phyloP scores from a whole-genome alignment of 2,113 vertebrate species.

The Eubucco bourcierii region DNA sequence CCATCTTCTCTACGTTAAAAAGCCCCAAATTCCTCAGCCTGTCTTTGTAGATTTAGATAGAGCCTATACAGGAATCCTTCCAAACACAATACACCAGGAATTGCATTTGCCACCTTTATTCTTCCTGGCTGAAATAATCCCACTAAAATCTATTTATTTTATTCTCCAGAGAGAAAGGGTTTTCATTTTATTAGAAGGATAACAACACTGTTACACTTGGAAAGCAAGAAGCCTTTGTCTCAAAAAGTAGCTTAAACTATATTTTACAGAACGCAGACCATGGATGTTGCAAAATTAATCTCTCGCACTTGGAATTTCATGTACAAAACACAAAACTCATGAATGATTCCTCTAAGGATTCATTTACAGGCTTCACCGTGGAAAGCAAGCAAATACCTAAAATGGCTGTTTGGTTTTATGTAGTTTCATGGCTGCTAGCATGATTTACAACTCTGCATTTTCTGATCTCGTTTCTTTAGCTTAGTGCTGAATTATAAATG shows the following conservation, averaged over 20 bases:
- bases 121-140: not conserved
- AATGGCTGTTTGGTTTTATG: not conserved
- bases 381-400: not conserved
- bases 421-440: not conserved
- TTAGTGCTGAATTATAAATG: conserved; percentile 60
- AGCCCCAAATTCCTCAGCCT: too few species aligned
- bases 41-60: not conserved
- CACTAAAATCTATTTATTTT: not conserved
- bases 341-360: conserved; percentile 56
- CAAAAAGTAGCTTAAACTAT: conserved; percentile 28
- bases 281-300: conserved; percentile 13
- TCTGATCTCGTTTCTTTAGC: conserved; percentile 58
- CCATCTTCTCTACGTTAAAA: too few species aligned
- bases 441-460: conserved; percentile 20
- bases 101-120: not conserved
- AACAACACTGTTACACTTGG: conserved; percentile 18
- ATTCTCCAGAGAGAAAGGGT: not conserved
- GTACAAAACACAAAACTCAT: not conserved
- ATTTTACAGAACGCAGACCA: conserved; percentile 21
- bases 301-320: conserved; percentile 27
- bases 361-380: not conserved
- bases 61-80: not conserved
- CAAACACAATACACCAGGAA: not conserved
- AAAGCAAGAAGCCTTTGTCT: conserved; percentile 47
- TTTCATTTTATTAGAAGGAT: not conserved